Percentiles rank a stretch among this genome's conserved stretches.
These are phyloP conservation scores for Neopipo cinnamomea DNA, from an alignment of 2,113 vertebrate species.

Conservation along the genomic window DNA sequence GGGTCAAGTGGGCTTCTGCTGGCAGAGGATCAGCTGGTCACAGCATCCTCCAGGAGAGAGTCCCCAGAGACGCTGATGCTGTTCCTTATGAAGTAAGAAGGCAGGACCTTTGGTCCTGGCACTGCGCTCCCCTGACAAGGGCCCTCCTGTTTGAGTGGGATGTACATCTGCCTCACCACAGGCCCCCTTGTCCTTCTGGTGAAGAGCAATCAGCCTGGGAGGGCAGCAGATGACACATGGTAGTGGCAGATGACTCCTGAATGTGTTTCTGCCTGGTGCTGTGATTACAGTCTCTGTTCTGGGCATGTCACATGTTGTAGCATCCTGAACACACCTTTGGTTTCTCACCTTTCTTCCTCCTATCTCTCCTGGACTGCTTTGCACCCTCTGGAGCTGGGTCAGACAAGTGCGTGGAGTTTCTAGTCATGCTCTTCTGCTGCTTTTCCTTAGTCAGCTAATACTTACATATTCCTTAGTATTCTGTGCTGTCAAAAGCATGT, in stretches of 20 bases:
- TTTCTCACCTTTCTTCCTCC: not conserved
- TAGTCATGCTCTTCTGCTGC: no score
- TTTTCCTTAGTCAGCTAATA: no score
- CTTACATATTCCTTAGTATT: no score
- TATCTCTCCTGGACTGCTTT: not conserved
- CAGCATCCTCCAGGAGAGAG: not conserved
- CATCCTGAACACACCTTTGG: not conserved
- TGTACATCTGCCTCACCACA: not conserved
- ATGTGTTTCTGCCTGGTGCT: not conserved
- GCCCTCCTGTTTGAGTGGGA: not conserved
- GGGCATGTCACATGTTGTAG: not conserved
- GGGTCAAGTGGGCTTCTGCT: not conserved
- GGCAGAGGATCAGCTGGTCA: not conserved
- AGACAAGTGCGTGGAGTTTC: not conserved
- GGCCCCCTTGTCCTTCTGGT: not conserved
- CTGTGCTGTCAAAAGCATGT: no score
- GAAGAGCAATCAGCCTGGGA: not conserved
- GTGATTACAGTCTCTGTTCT: not conserved
- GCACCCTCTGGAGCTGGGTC: not conserved
- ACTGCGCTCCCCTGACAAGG: not conserved
- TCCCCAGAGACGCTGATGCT: not conserved
- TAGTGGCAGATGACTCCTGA: not conserved
- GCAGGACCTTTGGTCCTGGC: not conserved
- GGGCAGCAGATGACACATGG: not conserved
- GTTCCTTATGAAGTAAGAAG: not conserved